phyloP scores from a whole-genome alignment of 2,888 invertebrate species.

The Oxyteleia sp. region DNA sequence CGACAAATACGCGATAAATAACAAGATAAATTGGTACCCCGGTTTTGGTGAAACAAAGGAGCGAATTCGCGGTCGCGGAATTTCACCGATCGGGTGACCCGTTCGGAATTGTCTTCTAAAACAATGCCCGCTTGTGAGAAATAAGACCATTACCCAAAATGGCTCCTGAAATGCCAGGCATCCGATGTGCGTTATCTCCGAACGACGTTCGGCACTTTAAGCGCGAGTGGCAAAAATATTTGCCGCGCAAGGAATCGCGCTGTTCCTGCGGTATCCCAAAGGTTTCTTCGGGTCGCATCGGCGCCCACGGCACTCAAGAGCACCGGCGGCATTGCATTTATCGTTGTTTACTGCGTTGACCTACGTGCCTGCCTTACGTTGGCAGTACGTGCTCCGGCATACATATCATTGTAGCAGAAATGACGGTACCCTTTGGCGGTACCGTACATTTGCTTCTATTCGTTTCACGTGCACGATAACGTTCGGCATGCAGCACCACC shows the following conservation, averaged over 20 bases:
- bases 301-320: constrained; percentile 69
- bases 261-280: constrained; percentile 67
- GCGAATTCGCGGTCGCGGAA: constrained; percentile 47
- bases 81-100: constrained; percentile 46
- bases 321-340: constrained; percentile 71
- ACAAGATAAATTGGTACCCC: background rate
- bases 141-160: no score
- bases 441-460: constrained; percentile 71
- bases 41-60: constrained; percentile 9
- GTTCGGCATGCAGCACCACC: constrained; percentile 69
- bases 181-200: no score
- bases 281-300: constrained; percentile 67
- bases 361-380: constrained; percentile 72
- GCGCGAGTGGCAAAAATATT: no score
- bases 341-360: constrained; percentile 75
- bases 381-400: constrained; percentile 74
- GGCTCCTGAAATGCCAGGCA: no score
- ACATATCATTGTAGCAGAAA: constrained; percentile 71
- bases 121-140: no score
- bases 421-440: constrained; percentile 74
- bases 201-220: no score
- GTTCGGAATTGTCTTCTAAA: no score
- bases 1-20: background rate
- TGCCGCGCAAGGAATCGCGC: constrained; percentile 64
- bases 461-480: constrained; percentile 72